Conservation (phyloP, 2,113 vertebrate species). For the Numida meleagris region DNA sequence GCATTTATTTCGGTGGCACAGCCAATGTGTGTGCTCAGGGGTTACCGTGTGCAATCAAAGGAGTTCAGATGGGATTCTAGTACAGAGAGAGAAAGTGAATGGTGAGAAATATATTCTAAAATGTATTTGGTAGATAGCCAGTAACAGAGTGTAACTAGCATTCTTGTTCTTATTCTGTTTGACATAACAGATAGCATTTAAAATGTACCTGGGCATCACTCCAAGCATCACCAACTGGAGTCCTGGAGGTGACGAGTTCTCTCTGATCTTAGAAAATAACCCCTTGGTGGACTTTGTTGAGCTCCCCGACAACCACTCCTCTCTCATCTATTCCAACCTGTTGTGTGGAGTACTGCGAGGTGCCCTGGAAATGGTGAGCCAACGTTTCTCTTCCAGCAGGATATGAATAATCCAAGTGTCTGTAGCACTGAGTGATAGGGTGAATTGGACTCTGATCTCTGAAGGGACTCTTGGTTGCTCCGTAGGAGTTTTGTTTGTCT, state of each 20-base stretch:
- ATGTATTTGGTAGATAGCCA: neutral
- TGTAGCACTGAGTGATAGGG: fast-evolving
- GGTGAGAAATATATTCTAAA: neutral
- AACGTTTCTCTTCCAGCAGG: neutral
- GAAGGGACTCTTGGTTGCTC: neutral
- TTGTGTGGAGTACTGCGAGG: slow-evolving; percentile 94
- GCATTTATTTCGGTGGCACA: neutral
- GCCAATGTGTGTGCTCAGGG: neutral
- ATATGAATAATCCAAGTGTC: neutral
- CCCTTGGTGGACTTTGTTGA: slow-evolving; percentile 98
- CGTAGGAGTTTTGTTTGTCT: neutral
- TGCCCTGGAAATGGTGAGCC: slow-evolving; percentile 95
- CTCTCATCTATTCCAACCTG: slow-evolving; percentile 95
- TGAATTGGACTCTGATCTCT: neutral
- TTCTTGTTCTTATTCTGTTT: neutral
- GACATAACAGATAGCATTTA: slow-evolving; percentile 90
- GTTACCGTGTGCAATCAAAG: neutral
- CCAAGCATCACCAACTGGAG: slow-evolving; percentile 99
- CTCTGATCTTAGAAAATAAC: slow-evolving; percentile 96
- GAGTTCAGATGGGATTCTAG: neutral
- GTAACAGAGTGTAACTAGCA: neutral
- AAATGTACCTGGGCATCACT: slow-evolving; percentile 97
- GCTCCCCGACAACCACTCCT: slow-evolving; percentile 95
- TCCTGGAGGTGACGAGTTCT: slow-evolving; percentile 96
- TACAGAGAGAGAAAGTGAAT: neutral